Evolutionary conservation across 2,888 invertebrate species (phyloP), one percentile per base, ranked within the genome.

Genomic region (Diloba caeruleocephala): DNA sequence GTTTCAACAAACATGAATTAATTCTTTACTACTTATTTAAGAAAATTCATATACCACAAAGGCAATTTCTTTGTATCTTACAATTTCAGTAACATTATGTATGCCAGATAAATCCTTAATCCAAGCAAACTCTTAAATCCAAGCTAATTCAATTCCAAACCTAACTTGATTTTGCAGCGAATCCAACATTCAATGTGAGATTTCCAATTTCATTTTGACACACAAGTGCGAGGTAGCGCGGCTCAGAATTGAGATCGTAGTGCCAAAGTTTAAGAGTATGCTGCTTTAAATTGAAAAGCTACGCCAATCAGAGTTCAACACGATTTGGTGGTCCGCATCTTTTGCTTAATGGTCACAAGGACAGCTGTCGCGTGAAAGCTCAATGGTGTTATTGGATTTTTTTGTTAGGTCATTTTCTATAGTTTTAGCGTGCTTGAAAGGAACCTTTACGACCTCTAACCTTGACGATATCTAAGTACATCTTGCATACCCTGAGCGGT

Each of bases 121-220:
- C 14, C 34, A 13, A 42, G 26, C 25, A 13, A 33, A 31, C 36
- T 21, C 17, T 31, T 48, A 33, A 48, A 58, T 32, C 34, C 31
- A 9, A 41, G 48, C 46, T 37, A 53, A 67, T 67, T 64, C 60
- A 42, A 60, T 67, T 53, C 37, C 42, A 48, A 46, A 45, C 28
- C 37, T 45, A 42, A 62, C 42, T 53, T 48, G 50, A 56, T 69
- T 65, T 41, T n/a, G 51, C 33, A 33, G 38, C 51, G 41, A 44
- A 51, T 49, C 36, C 29, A 26, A 57, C 33, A 53, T 59, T 63
- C 49, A 48, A 36, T 52, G 26, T 53, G 43, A 34, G 51, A 52
- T 48, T 65, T 26, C 53, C 67, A 70, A 69, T 66, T 69, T 50
- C 53, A 42, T 67, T 69, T 63, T 51, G 59, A 60, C 60, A 49